These are phyloP conservation scores for Drosophila teissieri DNA, from an alignment of 1,140 invertebrate genomes.

Conservation along the genomic window DNA sequence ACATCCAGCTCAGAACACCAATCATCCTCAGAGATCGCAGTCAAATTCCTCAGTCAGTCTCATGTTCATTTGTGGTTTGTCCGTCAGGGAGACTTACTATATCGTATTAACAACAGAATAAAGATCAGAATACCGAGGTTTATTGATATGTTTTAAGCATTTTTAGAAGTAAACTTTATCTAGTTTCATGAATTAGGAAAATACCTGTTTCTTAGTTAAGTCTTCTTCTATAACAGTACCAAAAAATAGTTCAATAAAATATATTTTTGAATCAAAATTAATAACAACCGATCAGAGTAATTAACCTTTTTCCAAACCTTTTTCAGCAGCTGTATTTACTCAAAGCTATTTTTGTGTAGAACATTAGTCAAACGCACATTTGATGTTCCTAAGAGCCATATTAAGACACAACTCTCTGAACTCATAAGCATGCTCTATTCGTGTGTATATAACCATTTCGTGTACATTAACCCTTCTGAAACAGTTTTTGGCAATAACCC, in stretches of 20 bases:
- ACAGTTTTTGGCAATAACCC: constrained; percentile 23
- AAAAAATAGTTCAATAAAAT: too few species aligned
- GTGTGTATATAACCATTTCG: constrained; percentile 12
- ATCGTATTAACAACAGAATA: too few species aligned
- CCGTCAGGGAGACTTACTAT: constrained; percentile 16
- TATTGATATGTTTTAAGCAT: too few species aligned
- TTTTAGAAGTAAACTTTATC: too few species aligned
- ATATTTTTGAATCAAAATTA: too few species aligned
- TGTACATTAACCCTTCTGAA: constrained; percentile 38
- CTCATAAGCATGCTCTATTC: constrained; percentile 36
- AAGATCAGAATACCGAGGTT: too few species aligned
- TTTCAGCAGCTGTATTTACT: too few species aligned
- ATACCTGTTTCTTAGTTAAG: too few species aligned
- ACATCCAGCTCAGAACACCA: constrained; percentile 29
- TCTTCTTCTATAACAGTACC: too few species aligned
- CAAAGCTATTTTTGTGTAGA: neutral
- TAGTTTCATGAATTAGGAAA: too few species aligned
- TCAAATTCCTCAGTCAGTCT: constrained; percentile 40
- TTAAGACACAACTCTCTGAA: constrained; percentile 35
- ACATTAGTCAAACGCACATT: neutral
- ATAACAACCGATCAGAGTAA: too few species aligned
- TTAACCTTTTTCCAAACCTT: too few species aligned
- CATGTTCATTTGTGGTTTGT: constrained; percentile 50
- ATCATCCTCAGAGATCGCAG: constrained; percentile 45
- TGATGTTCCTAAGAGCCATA: constrained; percentile 9